Evolutionary conservation across 2,113 vertebrate genomes (phyloP).

Genomic region (Oryzias melastigma): DNA sequence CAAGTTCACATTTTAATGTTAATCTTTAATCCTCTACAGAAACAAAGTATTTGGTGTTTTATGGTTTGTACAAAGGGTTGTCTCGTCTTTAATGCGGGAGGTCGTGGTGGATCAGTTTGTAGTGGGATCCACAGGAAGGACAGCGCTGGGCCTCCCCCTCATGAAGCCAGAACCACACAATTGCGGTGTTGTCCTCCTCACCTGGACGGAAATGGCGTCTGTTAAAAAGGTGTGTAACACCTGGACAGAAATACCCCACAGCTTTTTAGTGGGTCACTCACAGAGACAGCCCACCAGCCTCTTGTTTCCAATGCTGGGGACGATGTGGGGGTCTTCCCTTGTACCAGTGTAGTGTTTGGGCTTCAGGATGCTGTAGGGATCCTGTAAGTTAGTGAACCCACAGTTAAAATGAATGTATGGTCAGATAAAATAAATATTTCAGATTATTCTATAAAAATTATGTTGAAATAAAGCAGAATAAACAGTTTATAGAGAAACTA

Average conservation of each 20-base stretch:
- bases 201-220: conserved; percentile 27
- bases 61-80: conserved; percentile 1
- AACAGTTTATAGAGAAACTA: too few relatives aligned
- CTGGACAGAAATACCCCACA: background rate
- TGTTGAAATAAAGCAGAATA: too few relatives aligned
- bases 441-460: too few relatives aligned
- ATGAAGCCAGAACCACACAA: conserved; percentile 77
- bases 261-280: conserved; percentile 18
- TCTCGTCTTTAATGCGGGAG: conserved; percentile 61
- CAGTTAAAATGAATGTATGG: too few relatives aligned
- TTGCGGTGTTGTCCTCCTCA: conserved; percentile 70
- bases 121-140: conserved; percentile 69
- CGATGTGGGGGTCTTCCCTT: conserved; percentile 74
- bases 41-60: background rate
- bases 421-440: too few relatives aligned
- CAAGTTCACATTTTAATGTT: conserved; percentile 52
- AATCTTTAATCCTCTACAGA: conserved; percentile 10
- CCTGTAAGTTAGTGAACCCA: conserved; percentile 41
- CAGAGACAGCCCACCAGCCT: conserved; percentile 75
- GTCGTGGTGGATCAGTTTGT: conserved; percentile 67
- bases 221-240: background rate
- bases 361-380: conserved; percentile 67
- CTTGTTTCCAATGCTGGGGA: conserved; percentile 63
- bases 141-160: conserved; percentile 71
- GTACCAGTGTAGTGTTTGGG: conserved; percentile 66